These are phyloP conservation scores for Pseudotriccus pelzelni DNA, from an alignment of 2,797 vertebrate genomes.

Conservation along the genomic window DNA sequence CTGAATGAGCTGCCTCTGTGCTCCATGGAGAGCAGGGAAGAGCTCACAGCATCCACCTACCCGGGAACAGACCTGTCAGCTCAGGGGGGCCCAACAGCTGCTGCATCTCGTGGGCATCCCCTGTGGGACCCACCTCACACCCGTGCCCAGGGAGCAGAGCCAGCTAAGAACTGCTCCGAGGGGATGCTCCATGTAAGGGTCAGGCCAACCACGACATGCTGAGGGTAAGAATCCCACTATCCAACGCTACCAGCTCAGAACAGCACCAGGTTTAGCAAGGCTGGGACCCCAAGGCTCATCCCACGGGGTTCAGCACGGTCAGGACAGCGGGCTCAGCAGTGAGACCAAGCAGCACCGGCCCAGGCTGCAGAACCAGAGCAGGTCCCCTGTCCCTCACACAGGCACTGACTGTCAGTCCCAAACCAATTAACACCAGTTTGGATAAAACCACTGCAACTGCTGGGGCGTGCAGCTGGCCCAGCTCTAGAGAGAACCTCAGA, in stretches of 20 bases:
- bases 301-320: not conserved
- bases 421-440: not conserved
- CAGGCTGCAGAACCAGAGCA: not conserved
- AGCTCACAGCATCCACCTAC: not conserved
- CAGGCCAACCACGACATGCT: not conserved
- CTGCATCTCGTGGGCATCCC: not conserved
- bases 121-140: accelerated
- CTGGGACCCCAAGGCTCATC: not conserved
- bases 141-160: not conserved
- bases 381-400: not conserved
- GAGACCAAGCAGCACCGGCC: accelerated
- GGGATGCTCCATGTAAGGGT: accelerated
- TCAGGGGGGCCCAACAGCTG: not conserved
- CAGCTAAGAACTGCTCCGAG: not conserved
- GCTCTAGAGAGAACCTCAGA: not conserved
- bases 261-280: not conserved
- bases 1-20: not conserved
- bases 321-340: not conserved
- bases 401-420: not conserved
- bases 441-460: not conserved
- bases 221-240: not conserved
- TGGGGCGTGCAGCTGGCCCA: not conserved
- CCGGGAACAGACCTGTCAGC: not conserved
- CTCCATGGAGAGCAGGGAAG: not conserved
- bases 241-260: not conserved